Evolutionary conservation across 2,113 vertebrate species (phyloP).

Genomic region (Carettochelys insculpta): DNA sequence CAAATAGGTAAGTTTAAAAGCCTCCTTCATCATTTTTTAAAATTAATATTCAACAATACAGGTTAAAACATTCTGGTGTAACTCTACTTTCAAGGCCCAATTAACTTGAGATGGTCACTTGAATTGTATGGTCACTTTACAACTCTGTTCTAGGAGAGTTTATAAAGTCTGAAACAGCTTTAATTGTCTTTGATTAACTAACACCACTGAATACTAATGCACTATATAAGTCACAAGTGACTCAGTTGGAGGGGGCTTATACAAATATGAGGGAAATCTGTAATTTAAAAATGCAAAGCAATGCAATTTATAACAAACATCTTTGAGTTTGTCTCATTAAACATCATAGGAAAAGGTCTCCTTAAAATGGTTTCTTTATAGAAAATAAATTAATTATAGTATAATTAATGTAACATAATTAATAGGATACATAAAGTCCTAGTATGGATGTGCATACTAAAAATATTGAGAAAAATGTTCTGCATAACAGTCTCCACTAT

Average conservation of each 20-base stretch:
- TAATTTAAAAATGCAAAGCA: slow-evolving; percentile 46
- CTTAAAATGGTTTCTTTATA: slow-evolving; percentile 31
- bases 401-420: slow-evolving; percentile 60
- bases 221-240: neutral
- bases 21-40: neutral
- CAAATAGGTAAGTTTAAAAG: neutral
- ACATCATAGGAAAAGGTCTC: neutral
- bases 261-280: slow-evolving; percentile 3
- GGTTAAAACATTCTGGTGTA: neutral
- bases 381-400: slow-evolving; percentile 22
- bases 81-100: slow-evolving; percentile 8
- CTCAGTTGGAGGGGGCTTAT: neutral
- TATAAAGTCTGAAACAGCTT: neutral
- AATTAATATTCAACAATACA: neutral
- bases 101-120: neutral
- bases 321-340: slow-evolving; percentile 26
- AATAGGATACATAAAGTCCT: slow-evolving; percentile 36
- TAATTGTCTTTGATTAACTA: neutral
- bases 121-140: neutral
- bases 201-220: neutral
- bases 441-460: slow-evolving; percentile 32
- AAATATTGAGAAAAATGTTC: slow-evolving; percentile 37
- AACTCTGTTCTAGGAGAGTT: neutral
- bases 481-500: slow-evolving; percentile 39
- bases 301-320: neutral